A percentile compares a stretch with the other conserved stretches of the same genome.
Evolutionary conservation across 2,797 vertebrate genomes (phyloP).

Genomic region (Schizopygopsis malacanthus): DNA sequence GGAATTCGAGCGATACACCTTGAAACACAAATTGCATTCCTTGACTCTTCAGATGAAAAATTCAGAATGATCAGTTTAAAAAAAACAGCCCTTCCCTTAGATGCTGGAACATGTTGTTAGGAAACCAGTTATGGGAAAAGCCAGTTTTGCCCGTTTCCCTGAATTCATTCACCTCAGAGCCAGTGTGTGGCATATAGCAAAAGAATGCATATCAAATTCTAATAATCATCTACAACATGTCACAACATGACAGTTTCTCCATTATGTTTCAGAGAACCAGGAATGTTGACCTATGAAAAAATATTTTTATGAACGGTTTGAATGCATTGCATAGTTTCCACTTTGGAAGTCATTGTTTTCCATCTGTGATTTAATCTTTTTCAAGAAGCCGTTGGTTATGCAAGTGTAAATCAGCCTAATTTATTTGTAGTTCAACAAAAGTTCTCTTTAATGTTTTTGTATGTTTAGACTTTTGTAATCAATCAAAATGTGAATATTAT

Average conservation of each 20-base stretch:
- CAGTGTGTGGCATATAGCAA: constrained; percentile 60
- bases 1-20: not conserved
- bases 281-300: constrained; percentile 60
- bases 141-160: constrained; percentile 68
- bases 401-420: not conserved
- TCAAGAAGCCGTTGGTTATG: not conserved
- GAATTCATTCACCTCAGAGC: constrained; percentile 54
- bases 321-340: constrained; percentile 35
- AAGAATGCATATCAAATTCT: constrained; percentile 61
- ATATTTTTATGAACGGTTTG: constrained; percentile 45
- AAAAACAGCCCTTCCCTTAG: constrained; percentile 57
- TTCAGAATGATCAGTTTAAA: constrained; percentile 13
- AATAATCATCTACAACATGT: constrained; percentile 65
- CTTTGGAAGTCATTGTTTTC: constrained; percentile 11
- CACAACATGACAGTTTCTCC: constrained; percentile 60
- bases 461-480: not conserved
- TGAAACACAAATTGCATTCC: constrained; percentile 5
- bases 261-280: constrained; percentile 59
- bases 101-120: constrained; percentile 57
- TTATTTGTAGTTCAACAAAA: not conserved
- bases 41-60: constrained; percentile 8
- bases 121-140: constrained; percentile 54
- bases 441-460: not conserved
- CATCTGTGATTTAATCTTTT: not conserved
- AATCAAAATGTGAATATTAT: constrained; percentile 5